Conservation (phyloP, 2,113 vertebrate species). For the Sarotherodon lohbergeri region DNA sequence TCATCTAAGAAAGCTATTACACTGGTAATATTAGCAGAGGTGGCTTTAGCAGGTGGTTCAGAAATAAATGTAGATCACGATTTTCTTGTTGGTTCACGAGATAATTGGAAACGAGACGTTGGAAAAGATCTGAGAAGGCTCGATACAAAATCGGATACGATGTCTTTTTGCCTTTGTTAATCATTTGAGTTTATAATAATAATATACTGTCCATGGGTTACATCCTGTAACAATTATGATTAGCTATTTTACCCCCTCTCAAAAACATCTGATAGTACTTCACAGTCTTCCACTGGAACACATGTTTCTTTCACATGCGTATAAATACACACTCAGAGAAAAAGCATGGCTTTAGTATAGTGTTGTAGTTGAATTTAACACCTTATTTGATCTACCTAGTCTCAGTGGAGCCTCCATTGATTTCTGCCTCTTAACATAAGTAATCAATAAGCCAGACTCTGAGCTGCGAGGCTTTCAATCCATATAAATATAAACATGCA, state of each 20-base stretch:
- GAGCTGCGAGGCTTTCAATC: conserved; percentile 55
- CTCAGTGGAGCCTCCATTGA: conserved; percentile 42
- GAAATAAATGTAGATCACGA: not conserved
- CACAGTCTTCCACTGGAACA: not conserved
- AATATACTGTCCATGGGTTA: not conserved
- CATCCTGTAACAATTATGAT: not conserved
- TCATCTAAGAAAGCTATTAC: conserved; percentile 2
- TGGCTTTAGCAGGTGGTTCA: not conserved
- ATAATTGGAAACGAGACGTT: not conserved
- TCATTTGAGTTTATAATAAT: not conserved
- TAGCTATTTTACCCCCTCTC: not conserved
- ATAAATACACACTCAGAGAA: not conserved
- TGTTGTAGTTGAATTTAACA: conserved; percentile 34
- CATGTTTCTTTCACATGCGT: not conserved
- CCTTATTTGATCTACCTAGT: conserved; percentile 51
- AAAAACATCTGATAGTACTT: not conserved
- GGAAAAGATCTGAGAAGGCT: not conserved
- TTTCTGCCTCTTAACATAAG: conserved; percentile 52
- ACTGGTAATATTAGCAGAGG: not conserved
- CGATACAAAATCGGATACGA: not conserved
- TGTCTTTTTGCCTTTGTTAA: not conserved
- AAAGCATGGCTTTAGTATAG: not conserved
- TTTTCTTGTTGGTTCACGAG: not conserved
- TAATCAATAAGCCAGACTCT: conserved; percentile 63
- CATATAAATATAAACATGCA: conserved; percentile 65